These are phyloP conservation scores for Aquatica leii DNA, from an alignment of 2,888 invertebrate genomes.

Conservation along the genomic window DNA sequence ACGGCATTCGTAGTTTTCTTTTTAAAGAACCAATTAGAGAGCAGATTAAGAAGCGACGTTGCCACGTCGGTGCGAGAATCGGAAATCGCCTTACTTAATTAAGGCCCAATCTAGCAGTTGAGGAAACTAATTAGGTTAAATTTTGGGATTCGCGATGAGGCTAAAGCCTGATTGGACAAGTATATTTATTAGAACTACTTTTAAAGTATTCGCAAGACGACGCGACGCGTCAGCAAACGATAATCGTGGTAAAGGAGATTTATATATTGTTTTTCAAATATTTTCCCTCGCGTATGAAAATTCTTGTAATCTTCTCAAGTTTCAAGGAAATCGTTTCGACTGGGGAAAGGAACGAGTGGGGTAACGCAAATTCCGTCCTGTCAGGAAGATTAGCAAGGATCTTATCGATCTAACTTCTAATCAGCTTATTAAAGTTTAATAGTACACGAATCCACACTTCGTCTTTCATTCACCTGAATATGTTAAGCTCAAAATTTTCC, in stretches of 20 bases:
- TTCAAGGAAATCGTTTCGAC: conserved; percentile 10
- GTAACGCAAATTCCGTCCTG: conserved; percentile 25
- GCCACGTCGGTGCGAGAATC: too few relatives aligned
- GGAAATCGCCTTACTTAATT: too few relatives aligned
- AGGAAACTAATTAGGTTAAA: conserved; percentile 13
- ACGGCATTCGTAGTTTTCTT: too few relatives aligned
- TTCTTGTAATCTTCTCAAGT: conserved; percentile 14
- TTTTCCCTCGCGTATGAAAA: conserved; percentile 2
- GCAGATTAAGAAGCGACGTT: too few relatives aligned
- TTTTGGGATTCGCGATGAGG: background rate
- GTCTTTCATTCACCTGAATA: conserved; percentile 27
- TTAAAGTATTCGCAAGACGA: too few relatives aligned
- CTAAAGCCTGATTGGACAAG: conserved; percentile 7
- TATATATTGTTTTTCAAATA: background rate
- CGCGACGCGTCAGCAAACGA: background rate
- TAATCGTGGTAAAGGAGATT: background rate
- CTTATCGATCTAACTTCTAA: conserved; percentile 41
- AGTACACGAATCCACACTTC: conserved; percentile 37
- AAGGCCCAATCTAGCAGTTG: too few relatives aligned
- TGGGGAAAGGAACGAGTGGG: conserved; percentile 3
- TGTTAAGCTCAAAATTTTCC: conserved; percentile 12
- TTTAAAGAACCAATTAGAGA: too few relatives aligned
- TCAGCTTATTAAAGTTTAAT: conserved; percentile 43
- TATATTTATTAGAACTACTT: background rate
- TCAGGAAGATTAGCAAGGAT: conserved; percentile 35